phyloP scores from a whole-genome alignment of 2,797 vertebrate species.

The Sus cebifrons region DNA sequence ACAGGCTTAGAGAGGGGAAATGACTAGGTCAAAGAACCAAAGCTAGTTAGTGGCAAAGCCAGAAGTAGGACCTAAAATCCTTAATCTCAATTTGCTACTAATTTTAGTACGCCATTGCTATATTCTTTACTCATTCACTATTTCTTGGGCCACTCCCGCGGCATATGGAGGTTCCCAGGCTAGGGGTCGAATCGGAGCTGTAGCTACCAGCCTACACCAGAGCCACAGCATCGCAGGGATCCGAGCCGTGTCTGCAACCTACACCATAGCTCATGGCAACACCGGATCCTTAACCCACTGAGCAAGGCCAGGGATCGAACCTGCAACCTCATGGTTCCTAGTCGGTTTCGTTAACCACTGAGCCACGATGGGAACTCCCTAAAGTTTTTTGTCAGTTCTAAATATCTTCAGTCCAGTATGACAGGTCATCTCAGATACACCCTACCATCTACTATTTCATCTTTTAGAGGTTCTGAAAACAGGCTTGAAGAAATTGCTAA shows the following conservation, averaged over 20 bases:
- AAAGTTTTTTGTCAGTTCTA: background rate
- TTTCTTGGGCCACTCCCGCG: no score
- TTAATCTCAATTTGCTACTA: slow-evolving; percentile 17
- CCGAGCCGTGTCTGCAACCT: no score
- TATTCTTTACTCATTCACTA: slow-evolving; percentile 17
- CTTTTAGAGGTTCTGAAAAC: slow-evolving; percentile 44
- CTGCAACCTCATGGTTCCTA: no score
- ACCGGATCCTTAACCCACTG: no score
- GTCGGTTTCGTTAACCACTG: no score
- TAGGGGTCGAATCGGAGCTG: no score
- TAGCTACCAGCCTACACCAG: no score
- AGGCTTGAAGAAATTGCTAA: slow-evolving; percentile 37
- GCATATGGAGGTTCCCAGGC: no score
- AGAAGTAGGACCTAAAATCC: slow-evolving; percentile 36
- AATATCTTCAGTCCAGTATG: slow-evolving; percentile 32
- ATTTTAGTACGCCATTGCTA: background rate
- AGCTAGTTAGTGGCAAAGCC: slow-evolving; percentile 62
- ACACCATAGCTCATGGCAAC: no score
- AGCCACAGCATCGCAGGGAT: no score
- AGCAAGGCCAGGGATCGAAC: no score
- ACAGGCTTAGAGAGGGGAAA: slow-evolving; percentile 39
- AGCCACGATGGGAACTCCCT: no score
- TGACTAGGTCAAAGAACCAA: slow-evolving; percentile 57
- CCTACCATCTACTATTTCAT: slow-evolving; percentile 29
- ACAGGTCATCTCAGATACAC: background rate